Base-by-base conservation (phyloP, 1,140 invertebrate genomes). In the Plectrocnemia conspersa region DNA sequence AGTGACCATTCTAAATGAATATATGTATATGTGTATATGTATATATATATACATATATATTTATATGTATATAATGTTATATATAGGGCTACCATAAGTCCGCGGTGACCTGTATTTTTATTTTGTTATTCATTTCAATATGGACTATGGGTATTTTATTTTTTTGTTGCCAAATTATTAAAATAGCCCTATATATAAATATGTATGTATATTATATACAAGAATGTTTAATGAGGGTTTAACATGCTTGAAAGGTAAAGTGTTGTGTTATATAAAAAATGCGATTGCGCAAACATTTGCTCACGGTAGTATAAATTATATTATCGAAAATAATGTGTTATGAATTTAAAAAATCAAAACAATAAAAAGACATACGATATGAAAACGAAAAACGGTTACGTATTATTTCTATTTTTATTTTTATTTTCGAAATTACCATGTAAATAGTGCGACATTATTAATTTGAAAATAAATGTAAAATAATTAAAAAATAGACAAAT, bases 371-470 rank as follows among this genome's bases (percentile, higher is more conserved):
- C 38, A 54, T 57, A 52, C 59, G 59, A 57, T 57, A 61, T 54
- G 50, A 61, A n/a, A 61, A 57, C 59, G 59, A 61, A 57, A 50
- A 38, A 52, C 47, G n/a, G 52, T 61, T 59, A 55, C 42, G 53
- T 49, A 44, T 27, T 52, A 54, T 72, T 74, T 71, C 67, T 63
- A 64, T 71, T n/a, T 74, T 73, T 56, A 66, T 59, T 68, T 71
- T 46, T 23, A 38, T 71, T n/a, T n/a, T n/a, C n/a, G n/a, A n/a
- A n/a, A n/a, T 67, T 66, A 68, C 70, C 70, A 67, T 74, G 73
- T 74, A 75, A 73, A 75, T 74, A 74, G 71, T 72, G 71, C 71
- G 73, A 72, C 74, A 74, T 74, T 65, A 71, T 73, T 73, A 72
- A 72, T 49, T 53, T 32, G 65, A 71, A 73, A 72, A 75, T 75